Percentiles rank a stretch among this genome's conserved stretches.
These are phyloP conservation scores for Melanogrammus aeglefinus DNA, from an alignment of 2,797 vertebrate species.

Conservation along the genomic window DNA sequence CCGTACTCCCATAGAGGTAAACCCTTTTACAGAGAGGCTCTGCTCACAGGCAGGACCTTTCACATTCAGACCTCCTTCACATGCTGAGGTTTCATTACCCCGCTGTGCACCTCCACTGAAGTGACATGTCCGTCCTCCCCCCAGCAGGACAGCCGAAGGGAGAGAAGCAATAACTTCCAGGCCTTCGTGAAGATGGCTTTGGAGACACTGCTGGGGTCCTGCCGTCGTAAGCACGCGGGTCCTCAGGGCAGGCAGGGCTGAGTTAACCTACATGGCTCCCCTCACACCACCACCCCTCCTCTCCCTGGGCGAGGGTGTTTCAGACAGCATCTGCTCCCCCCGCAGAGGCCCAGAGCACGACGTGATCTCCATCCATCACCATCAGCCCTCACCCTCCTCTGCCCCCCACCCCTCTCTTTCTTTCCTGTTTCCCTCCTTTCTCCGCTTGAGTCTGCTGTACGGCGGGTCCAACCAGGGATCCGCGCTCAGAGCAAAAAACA, in stretches of 20 bases:
- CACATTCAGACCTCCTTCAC: neutral
- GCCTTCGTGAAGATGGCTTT: slow-evolving; percentile 79
- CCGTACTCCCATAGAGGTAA: neutral
- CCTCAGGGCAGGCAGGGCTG: slow-evolving; percentile 65
- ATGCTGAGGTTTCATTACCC: slow-evolving; percentile 29
- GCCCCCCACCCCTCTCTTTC: neutral
- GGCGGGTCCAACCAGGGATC: slow-evolving; percentile 28
- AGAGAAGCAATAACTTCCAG: slow-evolving; percentile 85
- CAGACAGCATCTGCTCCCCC: slow-evolving; percentile 49
- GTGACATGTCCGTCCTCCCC: slow-evolving; percentile 56
- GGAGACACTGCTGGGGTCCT: slow-evolving; percentile 79
- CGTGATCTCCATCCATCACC: slow-evolving; percentile 59
- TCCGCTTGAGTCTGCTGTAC: slow-evolving; percentile 27
- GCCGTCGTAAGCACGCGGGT: slow-evolving; percentile 66
- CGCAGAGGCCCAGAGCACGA: slow-evolving; percentile 43
- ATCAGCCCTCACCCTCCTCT: slow-evolving; percentile 36
- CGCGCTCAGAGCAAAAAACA: slow-evolving; percentile 32
- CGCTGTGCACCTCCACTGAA: slow-evolving; percentile 58
- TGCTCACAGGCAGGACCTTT: neutral
- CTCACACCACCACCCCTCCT: neutral
- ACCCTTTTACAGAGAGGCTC: neutral
- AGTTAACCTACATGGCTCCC: slow-evolving; percentile 22
- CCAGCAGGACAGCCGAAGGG: slow-evolving; percentile 82
- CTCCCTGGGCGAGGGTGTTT: slow-evolving; percentile 27
- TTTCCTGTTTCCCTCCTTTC: slow-evolving; percentile 26